Evolutionary conservation across 2,888 invertebrate genomes (phyloP).

Genomic region (Diplazon laetatorius): DNA sequence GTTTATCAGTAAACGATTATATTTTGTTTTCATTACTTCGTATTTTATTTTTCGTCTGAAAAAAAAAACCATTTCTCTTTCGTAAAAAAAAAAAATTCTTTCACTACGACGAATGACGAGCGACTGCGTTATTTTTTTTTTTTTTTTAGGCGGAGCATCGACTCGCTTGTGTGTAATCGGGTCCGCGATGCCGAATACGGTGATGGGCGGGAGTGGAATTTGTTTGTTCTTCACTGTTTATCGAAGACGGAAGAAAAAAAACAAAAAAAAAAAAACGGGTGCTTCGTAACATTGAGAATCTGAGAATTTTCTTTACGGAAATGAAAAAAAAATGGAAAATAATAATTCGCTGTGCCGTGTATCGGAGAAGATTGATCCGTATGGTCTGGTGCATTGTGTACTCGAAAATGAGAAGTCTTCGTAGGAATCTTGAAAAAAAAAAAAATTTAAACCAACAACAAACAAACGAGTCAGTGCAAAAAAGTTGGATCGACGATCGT

Average conservation of each 20-base stretch:
- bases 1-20: constrained; percentile 30
- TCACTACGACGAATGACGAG: not conserved
- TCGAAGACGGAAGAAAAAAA: not conserved
- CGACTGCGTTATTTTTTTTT: constrained; percentile 7
- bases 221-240: not conserved
- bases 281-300: constrained; percentile 17
- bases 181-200: constrained; percentile 3
- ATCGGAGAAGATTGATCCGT: not conserved
- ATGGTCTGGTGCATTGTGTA: not conserved
- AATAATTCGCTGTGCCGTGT: not conserved
- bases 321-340: too few relatives aligned
- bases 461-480: too few relatives aligned
- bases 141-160: not conserved
- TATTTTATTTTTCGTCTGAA: not conserved
- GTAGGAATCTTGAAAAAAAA: not conserved
- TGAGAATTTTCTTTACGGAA: constrained; percentile 1
- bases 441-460: too few relatives aligned
- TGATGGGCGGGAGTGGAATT: not conserved
- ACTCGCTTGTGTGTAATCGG: constrained; percentile 6
- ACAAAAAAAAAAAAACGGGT: constrained; percentile 1
- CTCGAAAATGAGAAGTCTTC: not conserved
- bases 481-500: too few relatives aligned
- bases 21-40: constrained; percentile 17
- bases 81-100: too few relatives aligned
- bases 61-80: too few relatives aligned